Percentiles rank a stretch among this genome's conserved stretches.
phyloP scores from a whole-genome alignment of 2,888 invertebrate genomes.

The Tortrix viridana region DNA sequence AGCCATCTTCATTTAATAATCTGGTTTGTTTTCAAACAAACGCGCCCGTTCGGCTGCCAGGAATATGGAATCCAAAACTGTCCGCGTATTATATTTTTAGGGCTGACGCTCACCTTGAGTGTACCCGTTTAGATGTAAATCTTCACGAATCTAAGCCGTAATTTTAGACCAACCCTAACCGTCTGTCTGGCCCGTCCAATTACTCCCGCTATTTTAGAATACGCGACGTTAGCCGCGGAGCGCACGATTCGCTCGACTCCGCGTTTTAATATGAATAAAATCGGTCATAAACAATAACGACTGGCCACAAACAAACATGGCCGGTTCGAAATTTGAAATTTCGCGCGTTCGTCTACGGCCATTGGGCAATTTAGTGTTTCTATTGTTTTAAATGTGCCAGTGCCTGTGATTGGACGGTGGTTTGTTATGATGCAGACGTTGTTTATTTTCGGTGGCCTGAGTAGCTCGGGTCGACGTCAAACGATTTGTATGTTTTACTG shows the following conservation, averaged over 20 bases:
- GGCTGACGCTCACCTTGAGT: constrained; percentile 44
- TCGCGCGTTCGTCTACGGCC: constrained; percentile 33
- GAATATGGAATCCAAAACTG: constrained; percentile 31
- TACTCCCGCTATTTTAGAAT: constrained; percentile 74
- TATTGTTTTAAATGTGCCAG: constrained; percentile 24
- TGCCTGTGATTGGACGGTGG: constrained; percentile 29
- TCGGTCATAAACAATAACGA: constrained; percentile 53
- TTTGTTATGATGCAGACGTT: constrained; percentile 40
- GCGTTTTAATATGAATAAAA: constrained; percentile 56
- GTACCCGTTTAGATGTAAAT: constrained; percentile 51
- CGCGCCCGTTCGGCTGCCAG: constrained; percentile 14
- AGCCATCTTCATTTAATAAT: neutral
- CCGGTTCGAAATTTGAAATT: constrained; percentile 42
- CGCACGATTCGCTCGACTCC: constrained; percentile 44
- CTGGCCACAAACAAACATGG: constrained; percentile 42
- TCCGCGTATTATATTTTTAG: constrained; percentile 41
- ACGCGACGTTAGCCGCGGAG: constrained; percentile 50
- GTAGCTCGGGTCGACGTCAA: constrained; percentile 18
- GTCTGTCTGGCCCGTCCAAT: constrained; percentile 72
- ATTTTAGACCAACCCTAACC: constrained; percentile 72
- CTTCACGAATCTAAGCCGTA: constrained; percentile 55
- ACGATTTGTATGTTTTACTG: constrained; percentile 27
- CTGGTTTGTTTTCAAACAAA: constrained; percentile 24
- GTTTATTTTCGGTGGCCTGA: constrained; percentile 40
- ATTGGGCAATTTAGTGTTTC: constrained; percentile 32